These are phyloP conservation scores for Volucella zonaria DNA, from an alignment of 2,888 invertebrate species.

Conservation along the genomic window DNA sequence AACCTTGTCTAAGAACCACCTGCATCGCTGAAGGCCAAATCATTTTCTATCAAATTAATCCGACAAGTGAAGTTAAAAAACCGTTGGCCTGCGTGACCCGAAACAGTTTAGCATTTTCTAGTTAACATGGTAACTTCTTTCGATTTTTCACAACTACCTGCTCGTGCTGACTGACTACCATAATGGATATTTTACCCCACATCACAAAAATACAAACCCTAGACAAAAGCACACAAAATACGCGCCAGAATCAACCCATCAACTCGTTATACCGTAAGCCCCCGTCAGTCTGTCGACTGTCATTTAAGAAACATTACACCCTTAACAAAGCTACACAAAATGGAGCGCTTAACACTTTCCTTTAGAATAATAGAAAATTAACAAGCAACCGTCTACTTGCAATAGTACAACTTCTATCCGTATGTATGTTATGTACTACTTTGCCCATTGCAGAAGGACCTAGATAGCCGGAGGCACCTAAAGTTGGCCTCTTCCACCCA, in stretches of 20 bases:
- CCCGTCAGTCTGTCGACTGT: conserved; percentile 15
- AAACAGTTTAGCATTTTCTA: conserved; percentile 33
- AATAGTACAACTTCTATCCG: neutral
- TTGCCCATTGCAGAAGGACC: neutral
- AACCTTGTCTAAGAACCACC: too few species aligned
- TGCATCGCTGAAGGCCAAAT: too few species aligned
- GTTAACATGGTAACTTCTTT: conserved; percentile 50
- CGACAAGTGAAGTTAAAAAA: conserved; percentile 36
- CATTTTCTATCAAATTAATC: conserved; percentile 2
- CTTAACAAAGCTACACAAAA: conserved; percentile 25
- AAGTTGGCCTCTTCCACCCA: neutral
- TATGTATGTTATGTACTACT: neutral
- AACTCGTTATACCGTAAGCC: neutral
- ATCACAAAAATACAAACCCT: neutral
- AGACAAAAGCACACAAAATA: conserved; percentile 4
- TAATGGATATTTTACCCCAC: neutral
- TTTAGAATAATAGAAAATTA: conserved; percentile 26
- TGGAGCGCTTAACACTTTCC: conserved; percentile 55
- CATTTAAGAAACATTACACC: conserved; percentile 1
- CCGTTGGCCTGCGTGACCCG: conserved; percentile 33
- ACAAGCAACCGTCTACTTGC: conserved; percentile 3
- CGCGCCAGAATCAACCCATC: conserved; percentile 7
- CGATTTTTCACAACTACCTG: conserved; percentile 23
- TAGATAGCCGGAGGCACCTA: conserved; percentile 5
- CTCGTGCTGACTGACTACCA: neutral